These are phyloP conservation scores for Arrhamphus sclerolepis DNA, from an alignment of 2,797 vertebrate species.

Conservation along the genomic window DNA sequence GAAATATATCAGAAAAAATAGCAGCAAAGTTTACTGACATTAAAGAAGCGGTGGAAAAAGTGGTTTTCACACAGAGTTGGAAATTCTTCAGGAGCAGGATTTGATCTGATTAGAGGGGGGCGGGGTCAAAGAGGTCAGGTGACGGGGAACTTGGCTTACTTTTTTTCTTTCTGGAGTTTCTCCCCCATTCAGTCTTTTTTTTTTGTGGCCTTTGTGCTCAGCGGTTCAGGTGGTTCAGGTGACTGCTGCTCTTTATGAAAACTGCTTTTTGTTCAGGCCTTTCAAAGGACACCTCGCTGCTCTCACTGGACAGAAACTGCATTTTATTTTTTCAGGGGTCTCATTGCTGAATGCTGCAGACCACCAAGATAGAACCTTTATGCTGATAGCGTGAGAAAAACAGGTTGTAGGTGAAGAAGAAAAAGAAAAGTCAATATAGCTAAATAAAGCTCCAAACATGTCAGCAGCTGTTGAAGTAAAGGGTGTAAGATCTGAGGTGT, in stretches of 20 bases:
- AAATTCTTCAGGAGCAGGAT: background rate
- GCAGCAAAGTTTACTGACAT: too few relatives aligned
- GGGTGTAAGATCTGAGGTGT: background rate
- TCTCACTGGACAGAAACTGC: background rate
- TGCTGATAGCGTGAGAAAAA: background rate
- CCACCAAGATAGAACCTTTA: background rate
- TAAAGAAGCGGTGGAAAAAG: background rate
- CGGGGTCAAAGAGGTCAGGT: constrained; percentile 54
- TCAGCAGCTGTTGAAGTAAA: too few relatives aligned
- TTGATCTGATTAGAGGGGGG: background rate
- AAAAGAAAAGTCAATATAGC: background rate
- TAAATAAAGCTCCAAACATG: too few relatives aligned
- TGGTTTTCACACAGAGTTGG: background rate
- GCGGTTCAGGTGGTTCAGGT: constrained; percentile 6
- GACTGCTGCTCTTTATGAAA: constrained; percentile 23
- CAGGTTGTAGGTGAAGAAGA: background rate
- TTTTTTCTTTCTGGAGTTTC: constrained; percentile 11
- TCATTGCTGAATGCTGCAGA: background rate
- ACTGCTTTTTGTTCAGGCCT: constrained; percentile 38
- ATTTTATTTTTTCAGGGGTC: background rate
- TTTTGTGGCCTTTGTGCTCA: constrained; percentile 38
- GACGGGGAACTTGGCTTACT: constrained; percentile 59
- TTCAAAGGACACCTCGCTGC: background rate
- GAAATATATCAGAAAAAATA: too few relatives aligned
- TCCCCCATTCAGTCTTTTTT: constrained; percentile 12